phyloP scores from a whole-genome alignment of 2,888 invertebrate species.

The Archaeoteleia sp. region DNA sequence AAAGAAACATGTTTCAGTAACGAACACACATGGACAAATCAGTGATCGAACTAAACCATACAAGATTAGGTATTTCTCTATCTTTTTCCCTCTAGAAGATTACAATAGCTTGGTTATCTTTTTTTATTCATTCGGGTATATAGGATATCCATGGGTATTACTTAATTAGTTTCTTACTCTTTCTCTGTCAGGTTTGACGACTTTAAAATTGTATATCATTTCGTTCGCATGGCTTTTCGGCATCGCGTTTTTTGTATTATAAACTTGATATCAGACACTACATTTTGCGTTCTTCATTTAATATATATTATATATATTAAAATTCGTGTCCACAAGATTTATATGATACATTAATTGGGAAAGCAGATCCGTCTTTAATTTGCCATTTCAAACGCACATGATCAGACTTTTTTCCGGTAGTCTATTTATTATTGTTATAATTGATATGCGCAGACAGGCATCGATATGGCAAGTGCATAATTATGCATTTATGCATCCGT shows the following conservation, averaged over 20 bases:
- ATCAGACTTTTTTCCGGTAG: background rate
- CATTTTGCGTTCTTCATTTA: background rate
- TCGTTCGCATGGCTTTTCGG: too few relatives aligned
- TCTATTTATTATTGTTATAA: slow-evolving; percentile 3
- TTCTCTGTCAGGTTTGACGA: slow-evolving; percentile 19
- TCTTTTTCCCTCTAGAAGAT: slow-evolving; percentile 69
- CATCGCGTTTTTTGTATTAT: background rate
- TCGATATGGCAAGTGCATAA: slow-evolving; percentile 55
- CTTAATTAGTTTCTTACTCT: slow-evolving; percentile 57
- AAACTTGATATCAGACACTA: too few relatives aligned
- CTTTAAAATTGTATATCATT: slow-evolving; percentile 4
- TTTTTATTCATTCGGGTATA: slow-evolving; percentile 65
- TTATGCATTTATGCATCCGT: too few relatives aligned
- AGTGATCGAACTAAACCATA: slow-evolving; percentile 70
- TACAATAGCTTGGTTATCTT: slow-evolving; percentile 66
- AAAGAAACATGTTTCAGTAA: slow-evolving; percentile 78
- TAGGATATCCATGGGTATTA: slow-evolving; percentile 69
- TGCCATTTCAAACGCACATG: slow-evolving; percentile 8
- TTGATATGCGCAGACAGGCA: slow-evolving; percentile 48
- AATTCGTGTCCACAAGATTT: background rate
- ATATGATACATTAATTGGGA: background rate
- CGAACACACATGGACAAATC: slow-evolving; percentile 79
- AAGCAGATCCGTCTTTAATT: background rate
- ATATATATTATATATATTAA: background rate
- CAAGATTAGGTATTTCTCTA: slow-evolving; percentile 69